Evolutionary conservation across 2,113 vertebrate species (phyloP).

Genomic region (Rhinolophus sinicus): DNA sequence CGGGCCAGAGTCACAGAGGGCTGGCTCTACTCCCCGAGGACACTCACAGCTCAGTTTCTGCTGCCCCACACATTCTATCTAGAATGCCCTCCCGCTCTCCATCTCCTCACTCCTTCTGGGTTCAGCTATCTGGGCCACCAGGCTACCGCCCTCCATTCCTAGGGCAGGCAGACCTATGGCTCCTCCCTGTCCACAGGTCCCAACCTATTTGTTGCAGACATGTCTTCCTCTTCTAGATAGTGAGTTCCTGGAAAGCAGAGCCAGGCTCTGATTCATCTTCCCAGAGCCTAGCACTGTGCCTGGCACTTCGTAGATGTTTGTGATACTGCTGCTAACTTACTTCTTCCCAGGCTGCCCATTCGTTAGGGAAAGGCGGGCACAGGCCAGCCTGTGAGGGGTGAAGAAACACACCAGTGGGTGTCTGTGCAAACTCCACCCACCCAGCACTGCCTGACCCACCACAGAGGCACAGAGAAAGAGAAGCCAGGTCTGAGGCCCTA

Average conservation of each 20-base stretch:
- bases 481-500: constrained; percentile 43
- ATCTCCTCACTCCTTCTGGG: not conserved
- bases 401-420: not conserved
- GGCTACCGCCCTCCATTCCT: not conserved
- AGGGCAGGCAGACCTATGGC: not conserved
- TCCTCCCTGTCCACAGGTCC: not conserved
- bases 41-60: not conserved
- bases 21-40: not conserved
- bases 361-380: not conserved
- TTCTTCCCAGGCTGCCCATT: not conserved
- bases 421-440: not conserved
- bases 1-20: not conserved
- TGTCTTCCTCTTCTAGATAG: not conserved
- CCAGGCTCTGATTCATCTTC: not conserved
- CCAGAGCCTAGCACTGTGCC: constrained; percentile 25
- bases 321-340: not conserved
- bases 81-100: not conserved
- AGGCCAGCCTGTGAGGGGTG: not conserved
- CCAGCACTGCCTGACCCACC: not conserved
- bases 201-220: not conserved
- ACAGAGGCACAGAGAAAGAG: not conserved
- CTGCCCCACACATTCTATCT: not conserved
- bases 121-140: not conserved
- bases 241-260: constrained; percentile 37
- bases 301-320: not conserved